Evolutionary conservation across 2,113 vertebrate species (phyloP).

Genomic region (Carlito syrichta): DNA sequence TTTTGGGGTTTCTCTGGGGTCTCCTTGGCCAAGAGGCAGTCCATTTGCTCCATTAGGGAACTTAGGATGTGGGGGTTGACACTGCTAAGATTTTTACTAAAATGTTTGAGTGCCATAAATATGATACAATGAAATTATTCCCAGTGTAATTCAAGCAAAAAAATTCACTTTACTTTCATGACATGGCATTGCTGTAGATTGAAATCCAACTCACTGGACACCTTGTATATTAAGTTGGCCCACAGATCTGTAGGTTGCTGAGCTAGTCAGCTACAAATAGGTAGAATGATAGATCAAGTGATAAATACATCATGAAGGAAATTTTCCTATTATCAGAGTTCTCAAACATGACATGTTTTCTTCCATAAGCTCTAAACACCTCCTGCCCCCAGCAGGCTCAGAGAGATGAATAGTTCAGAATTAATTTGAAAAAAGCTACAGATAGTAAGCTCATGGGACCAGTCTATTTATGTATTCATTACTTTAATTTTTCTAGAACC

Average conservation of each 20-base stretch:
- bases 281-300: background rate
- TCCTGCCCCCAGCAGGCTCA: background rate
- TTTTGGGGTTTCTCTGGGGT: background rate
- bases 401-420: slow-evolving; percentile 32
- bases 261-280: background rate
- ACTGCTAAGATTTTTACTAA: background rate
- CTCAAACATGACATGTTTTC: background rate
- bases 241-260: background rate
- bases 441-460: slow-evolving; percentile 36
- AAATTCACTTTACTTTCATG: background rate
- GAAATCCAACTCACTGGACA: slow-evolving; percentile 36
- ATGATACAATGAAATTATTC: background rate
- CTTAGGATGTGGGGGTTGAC: background rate
- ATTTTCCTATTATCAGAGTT: slow-evolving; percentile 37
- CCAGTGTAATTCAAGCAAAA: background rate
- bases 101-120: background rate
- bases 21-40: background rate
- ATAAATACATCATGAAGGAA: background rate
- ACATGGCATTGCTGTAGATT: background rate
- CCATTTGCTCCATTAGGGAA: background rate
- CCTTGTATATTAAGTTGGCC: background rate
- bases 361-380: background rate
- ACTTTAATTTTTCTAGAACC: slow-evolving; percentile 62
- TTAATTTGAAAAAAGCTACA: slow-evolving; percentile 28
- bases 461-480: slow-evolving; percentile 59